phyloP scores from a whole-genome alignment of 2,113 vertebrate species.

The Scopus umbretta region DNA sequence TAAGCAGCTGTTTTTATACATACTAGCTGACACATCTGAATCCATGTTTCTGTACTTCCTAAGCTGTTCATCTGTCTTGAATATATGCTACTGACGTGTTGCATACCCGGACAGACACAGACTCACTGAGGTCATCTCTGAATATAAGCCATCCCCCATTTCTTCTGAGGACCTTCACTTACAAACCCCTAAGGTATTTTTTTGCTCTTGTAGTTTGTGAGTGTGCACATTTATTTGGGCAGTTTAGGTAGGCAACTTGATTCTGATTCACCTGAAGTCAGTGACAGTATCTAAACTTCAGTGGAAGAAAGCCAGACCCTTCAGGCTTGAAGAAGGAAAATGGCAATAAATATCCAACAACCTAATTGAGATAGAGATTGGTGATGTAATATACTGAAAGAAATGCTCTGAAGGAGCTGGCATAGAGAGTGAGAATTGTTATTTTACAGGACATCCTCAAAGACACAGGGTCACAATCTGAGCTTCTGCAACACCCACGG shows the following conservation, averaged over 20 bases:
- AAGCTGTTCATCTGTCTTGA: constrained; percentile 52
- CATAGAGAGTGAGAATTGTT: neutral
- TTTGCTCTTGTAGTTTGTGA: neutral
- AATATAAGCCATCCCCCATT: neutral
- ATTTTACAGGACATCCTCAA: neutral
- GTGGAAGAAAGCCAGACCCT: neutral
- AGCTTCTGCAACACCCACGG: neutral
- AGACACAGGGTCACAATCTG: neutral
- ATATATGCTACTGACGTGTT: neutral
- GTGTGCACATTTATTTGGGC: neutral
- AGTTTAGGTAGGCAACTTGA: neutral
- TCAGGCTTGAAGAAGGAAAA: neutral
- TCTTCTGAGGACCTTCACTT: neutral
- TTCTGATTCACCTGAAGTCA: neutral
- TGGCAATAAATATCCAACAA: neutral
- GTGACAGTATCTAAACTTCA: neutral
- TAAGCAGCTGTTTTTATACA: constrained; percentile 37
- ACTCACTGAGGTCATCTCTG: neutral
- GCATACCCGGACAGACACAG: neutral
- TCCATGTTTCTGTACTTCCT: constrained; percentile 15
- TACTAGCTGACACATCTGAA: constrained; percentile 40
- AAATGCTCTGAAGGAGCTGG: neutral
- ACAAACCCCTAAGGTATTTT: neutral
- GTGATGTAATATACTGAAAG: neutral
- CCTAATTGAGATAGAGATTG: neutral